These are phyloP conservation scores for Telmatochromis sp. DNA, from an alignment of 2,113 vertebrate species.

Conservation along the genomic window DNA sequence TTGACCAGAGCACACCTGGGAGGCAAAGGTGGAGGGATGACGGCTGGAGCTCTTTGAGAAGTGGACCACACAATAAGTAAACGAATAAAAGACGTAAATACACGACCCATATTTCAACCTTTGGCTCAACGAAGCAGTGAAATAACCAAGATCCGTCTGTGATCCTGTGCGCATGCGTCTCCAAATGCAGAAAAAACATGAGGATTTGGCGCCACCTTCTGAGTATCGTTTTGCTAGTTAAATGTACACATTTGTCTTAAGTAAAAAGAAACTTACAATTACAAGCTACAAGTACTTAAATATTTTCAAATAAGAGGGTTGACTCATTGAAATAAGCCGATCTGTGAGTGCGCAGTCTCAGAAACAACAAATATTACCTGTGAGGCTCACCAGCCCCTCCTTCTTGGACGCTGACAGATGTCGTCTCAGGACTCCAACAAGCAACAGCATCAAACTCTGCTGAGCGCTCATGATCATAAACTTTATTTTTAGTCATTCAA, in stretches of 20 bases:
- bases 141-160: accelerated
- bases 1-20: not conserved
- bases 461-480: not conserved
- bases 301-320: not conserved
- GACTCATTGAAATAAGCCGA: not conserved
- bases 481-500: not conserved
- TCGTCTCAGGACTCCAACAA: accelerated
- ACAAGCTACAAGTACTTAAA: not conserved
- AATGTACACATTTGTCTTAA: accelerated
- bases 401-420: not conserved
- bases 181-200: not conserved
- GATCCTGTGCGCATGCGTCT: not conserved
- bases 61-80: not conserved
- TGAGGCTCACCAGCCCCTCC: not conserved
- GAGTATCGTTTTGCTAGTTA: accelerated
- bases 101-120: not conserved
- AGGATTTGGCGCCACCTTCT: not conserved
- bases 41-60: not conserved
- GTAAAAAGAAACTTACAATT: not conserved
- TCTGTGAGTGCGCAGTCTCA: not conserved
- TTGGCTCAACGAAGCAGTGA: accelerated
- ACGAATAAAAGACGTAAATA: not conserved
- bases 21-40: not conserved
- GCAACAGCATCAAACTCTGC: accelerated
- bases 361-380: not conserved